phyloP scores from a whole-genome alignment of 2,797 vertebrate genomes.

The Pangasius macronema region DNA sequence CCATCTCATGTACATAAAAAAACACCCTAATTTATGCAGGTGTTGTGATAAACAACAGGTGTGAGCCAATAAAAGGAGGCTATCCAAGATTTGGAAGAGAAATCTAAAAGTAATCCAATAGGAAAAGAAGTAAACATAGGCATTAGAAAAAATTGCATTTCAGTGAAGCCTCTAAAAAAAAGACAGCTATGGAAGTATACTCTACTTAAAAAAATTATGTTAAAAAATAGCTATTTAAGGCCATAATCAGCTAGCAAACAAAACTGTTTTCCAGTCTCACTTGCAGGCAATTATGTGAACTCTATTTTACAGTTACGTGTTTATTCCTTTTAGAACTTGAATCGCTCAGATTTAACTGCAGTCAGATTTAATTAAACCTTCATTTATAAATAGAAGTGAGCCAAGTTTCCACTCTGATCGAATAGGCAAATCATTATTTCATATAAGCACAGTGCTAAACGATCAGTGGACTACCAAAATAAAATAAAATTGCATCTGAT shows the following conservation, averaged over 20 bases:
- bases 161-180: neutral
- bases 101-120: neutral
- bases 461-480: neutral
- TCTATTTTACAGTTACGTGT: neutral
- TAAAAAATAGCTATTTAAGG: neutral
- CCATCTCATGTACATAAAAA: neutral
- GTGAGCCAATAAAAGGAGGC: neutral
- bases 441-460: neutral
- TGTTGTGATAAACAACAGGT: constrained; percentile 7
- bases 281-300: constrained; percentile 18
- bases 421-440: neutral
- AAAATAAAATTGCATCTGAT: too few relatives aligned
- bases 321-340: neutral
- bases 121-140: neutral
- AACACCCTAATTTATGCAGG: neutral
- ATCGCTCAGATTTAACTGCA: neutral
- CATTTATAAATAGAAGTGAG: neutral
- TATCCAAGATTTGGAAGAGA: neutral
- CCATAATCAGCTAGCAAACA: neutral
- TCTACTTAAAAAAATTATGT: neutral
- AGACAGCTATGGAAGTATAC: too few relatives aligned
- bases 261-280: neutral
- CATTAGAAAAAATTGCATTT: neutral
- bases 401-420: neutral
- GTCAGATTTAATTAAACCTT: neutral